Evolutionary conservation across 2,113 vertebrate species (phyloP).

Genomic region (Phodopus roborovskii): DNA sequence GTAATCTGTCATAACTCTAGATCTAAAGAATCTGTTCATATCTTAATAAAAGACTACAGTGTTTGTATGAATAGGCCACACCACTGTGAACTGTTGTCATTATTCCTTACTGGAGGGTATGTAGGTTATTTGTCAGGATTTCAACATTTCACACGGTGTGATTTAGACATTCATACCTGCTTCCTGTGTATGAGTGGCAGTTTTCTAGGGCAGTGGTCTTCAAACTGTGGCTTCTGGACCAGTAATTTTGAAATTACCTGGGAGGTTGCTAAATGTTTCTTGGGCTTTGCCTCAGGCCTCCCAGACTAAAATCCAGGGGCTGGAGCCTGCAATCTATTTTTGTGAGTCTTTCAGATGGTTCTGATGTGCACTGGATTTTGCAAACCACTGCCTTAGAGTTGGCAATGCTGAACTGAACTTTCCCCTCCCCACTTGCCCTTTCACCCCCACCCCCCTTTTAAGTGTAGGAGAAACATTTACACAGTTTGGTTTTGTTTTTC

Average conservation of each 20-base stretch:
- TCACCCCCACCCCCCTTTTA: background rate
- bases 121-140: background rate
- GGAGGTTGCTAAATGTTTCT: background rate
- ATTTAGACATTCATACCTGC: background rate
- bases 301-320: too few relatives aligned
- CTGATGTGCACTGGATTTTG: background rate
- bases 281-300: background rate
- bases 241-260: background rate
- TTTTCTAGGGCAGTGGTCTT: slow-evolving; percentile 50
- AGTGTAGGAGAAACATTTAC: background rate
- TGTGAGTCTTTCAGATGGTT: background rate
- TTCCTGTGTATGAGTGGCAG: background rate
- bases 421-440: background rate
- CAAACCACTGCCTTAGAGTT: background rate
- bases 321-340: background rate
- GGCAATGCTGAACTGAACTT: background rate
- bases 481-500: background rate
- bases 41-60: background rate
- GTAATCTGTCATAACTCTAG: background rate
- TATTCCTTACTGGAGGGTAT: background rate
- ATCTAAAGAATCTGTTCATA: background rate
- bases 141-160: background rate
- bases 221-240: background rate
- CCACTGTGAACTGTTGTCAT: background rate
- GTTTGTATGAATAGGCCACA: background rate